These are phyloP conservation scores for Lissonota sp. DNA, from an alignment of 2,888 invertebrate genomes.

Conservation along the genomic window DNA sequence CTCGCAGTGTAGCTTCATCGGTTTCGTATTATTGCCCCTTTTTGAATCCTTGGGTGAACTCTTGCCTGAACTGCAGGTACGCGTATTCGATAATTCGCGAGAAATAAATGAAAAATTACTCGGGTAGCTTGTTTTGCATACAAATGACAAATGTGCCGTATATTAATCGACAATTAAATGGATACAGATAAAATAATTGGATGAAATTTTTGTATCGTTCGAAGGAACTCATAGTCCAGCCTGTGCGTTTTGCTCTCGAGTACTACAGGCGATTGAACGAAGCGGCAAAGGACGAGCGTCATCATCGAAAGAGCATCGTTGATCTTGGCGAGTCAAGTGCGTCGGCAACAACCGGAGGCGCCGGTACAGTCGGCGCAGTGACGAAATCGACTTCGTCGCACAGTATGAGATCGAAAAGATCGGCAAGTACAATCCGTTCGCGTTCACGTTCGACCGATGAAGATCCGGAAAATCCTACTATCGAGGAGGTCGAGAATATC, in stretches of 20 bases:
- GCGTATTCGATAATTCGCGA: background rate
- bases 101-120: background rate
- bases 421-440: slow-evolving; percentile 81
- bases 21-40: slow-evolving; percentile 91
- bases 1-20: slow-evolving; percentile 93
- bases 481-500: slow-evolving; percentile 84
- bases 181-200: background rate
- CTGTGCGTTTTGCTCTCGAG: slow-evolving; percentile 87
- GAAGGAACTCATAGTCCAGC: slow-evolving; percentile 87
- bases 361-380: slow-evolving; percentile 67
- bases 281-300: slow-evolving; percentile 86
- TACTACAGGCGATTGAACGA: slow-evolving; percentile 87
- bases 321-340: slow-evolving; percentile 77
- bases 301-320: slow-evolving; percentile 86
- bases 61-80: slow-evolving; percentile 89
- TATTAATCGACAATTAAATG: background rate
- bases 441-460: slow-evolving; percentile 81
- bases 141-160: too few species aligned
- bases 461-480: slow-evolving; percentile 78
- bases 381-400: slow-evolving; percentile 82
- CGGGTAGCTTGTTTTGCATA: too few species aligned
- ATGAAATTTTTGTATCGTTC: background rate
- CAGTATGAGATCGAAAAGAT: slow-evolving; percentile 83
- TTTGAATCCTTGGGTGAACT: slow-evolving; percentile 92
- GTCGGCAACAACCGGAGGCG: slow-evolving; percentile 63